phyloP scores from a whole-genome alignment of 2,888 invertebrate genomes.

The Therioaphis trifolii region DNA sequence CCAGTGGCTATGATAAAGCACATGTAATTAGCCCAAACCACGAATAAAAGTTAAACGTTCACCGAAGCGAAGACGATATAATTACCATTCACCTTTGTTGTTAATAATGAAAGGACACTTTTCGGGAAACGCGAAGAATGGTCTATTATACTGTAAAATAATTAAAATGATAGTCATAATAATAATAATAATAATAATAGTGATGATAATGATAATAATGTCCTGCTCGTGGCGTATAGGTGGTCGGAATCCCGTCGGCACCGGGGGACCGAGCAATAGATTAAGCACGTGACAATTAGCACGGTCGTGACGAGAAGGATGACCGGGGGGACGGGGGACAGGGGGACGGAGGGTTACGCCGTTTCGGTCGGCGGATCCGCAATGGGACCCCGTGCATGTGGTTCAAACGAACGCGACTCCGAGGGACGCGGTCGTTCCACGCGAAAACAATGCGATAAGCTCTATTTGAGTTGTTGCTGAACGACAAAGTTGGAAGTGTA shows the following conservation, averaged over 20 bases:
- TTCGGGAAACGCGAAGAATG: background rate
- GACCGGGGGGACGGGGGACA: too few species aligned
- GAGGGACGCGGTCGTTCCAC: background rate
- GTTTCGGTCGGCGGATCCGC: slow-evolving; percentile 12
- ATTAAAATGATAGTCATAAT: too few species aligned
- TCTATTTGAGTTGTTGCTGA: slow-evolving; percentile 34
- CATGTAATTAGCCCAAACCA: too few species aligned
- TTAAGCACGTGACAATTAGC: slow-evolving; percentile 25
- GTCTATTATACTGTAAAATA: background rate
- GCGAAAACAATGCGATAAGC: slow-evolving; percentile 41
- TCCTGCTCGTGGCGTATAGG: background rate
- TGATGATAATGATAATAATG: too few species aligned
- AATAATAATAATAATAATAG: too few species aligned
- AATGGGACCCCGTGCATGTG: background rate
- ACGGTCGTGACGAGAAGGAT: background rate
- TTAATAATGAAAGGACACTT: too few species aligned
- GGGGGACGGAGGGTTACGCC: too few species aligned
- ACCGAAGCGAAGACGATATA: background rate
- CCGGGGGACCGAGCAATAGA: background rate
- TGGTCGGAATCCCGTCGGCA: slow-evolving; percentile 5
- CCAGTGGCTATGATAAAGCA: too few species aligned
- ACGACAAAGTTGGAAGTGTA: slow-evolving; percentile 17
- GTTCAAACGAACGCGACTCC: background rate
- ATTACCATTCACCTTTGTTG: background rate
- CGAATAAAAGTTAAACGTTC: too few species aligned